Evolutionary conservation across 2,888 invertebrate species (phyloP), one percentile per base, ranked within the genome.

Genomic region (Neoitamus cyanurus): DNA sequence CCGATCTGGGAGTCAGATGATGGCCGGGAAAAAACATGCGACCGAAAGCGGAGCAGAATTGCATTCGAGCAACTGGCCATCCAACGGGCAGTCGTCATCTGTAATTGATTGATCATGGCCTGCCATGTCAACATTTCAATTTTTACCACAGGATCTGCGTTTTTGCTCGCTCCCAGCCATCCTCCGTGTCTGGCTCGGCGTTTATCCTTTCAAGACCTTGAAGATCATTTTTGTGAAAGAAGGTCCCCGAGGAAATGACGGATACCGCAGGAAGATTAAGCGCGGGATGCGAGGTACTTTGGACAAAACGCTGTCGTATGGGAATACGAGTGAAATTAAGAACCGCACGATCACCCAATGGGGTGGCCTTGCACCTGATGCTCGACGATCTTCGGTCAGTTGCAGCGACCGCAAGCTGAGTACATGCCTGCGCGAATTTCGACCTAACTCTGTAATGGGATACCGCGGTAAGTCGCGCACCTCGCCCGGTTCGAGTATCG

Each of bases 61-160:
- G 31, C 34, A 69, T 25, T 5, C n/a, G 25, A 68, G 25, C 58
- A 58, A 30, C 48, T 25, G 13, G 28, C 11, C 80, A 68, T 68
- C 69, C 28, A 36, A 69, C 20, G 28, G 34, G 82, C 37, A 82
- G 82, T 82, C 69, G 69, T 68, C 82, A 42, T 69, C 69, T 82
- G 82, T 82, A 82, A 82, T 82, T 82, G 82, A 82, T 82, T 82
- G 82, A 82, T 82, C 82, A 82, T 37, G 82, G 69, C n/a, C 82
- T 82, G 82, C 69, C 82, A 82, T 82, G 82, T 82, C 82, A 82
- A 82, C 82, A 37, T 82, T 82, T 82, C 82, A 82, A 82, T 82
- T 82, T 82, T 82, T 82, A 82, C 82, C 82, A 11, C 82, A 82
- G 37, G 82, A 36, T 68, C 36, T 25, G 36, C 13, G 31, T 69